Evolutionary conservation across 2,888 invertebrate genomes (phyloP).

Genomic region (Lasius platythorax): DNA sequence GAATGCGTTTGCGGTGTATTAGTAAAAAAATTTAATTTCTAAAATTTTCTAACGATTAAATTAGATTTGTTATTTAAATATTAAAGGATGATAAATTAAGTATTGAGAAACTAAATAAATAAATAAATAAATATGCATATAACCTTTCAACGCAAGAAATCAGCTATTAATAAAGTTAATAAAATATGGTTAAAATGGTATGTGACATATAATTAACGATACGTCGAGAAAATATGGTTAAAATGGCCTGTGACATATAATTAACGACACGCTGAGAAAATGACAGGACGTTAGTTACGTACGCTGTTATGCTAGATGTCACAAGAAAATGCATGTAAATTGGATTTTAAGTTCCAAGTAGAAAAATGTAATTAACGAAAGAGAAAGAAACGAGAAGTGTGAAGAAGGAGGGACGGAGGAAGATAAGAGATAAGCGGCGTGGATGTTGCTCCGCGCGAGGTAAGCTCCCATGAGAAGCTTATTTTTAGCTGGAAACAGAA

Average conservation of each 20-base stretch:
- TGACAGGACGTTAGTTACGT: background rate
- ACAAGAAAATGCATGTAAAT: constrained; percentile 3
- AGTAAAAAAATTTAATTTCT: background rate
- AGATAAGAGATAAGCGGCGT: constrained; percentile 45
- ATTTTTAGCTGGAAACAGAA: constrained; percentile 79
- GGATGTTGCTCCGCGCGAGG: constrained; percentile 57
- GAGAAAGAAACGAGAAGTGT: background rate
- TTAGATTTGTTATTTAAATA: background rate
- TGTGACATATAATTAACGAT: constrained; percentile 8
- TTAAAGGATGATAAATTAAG: background rate
- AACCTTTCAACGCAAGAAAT: background rate
- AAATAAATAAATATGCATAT: background rate
- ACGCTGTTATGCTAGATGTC: background rate
- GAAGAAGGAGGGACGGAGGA: constrained; percentile 49
- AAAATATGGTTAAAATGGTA: background rate
- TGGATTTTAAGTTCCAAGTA: constrained; percentile 1
- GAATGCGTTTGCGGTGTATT: background rate
- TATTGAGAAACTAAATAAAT: background rate
- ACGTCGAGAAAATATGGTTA: background rate
- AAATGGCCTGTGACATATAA: constrained; percentile 11
- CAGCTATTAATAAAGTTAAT: constrained; percentile 1
- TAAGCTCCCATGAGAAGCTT: constrained; percentile 72
- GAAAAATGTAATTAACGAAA: constrained; percentile 30
- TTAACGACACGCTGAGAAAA: background rate
- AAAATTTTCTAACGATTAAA: background rate